Base-by-base conservation (phyloP, 2,113 vertebrate genomes). In the Ciconia maguari region DNA sequence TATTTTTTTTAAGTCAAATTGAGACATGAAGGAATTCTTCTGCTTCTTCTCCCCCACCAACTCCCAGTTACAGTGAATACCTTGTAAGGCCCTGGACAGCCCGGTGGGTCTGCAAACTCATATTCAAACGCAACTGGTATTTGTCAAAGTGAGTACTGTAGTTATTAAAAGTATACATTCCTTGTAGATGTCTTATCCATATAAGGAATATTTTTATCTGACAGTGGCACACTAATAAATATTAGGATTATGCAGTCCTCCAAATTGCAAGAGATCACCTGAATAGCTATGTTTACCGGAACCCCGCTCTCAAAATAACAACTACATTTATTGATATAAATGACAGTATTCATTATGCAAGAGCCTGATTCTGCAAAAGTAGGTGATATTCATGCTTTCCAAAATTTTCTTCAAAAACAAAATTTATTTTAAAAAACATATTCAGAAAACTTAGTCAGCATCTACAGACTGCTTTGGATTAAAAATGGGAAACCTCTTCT, bases 191-290 rank as follows among this genome's bases (percentile, higher is more conserved):
- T 80, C 54, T 48, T 80, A 82, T 21, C 88, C 80, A 30, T 60
- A 52, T 57, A 87, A 92, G 91, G 92, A 75, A 48, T 44, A 78
- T 41, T 82, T 95, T 89, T 70, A 93, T 89, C 72, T 74, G 57
- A 27, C 49, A 71, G 55, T 26, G 30, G n/a, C 49, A 90, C 42
- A 49, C 5, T 87, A 82, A 71, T 92, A 96, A 97, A 96, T 94
- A 94, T 48, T 54, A 72, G 49, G 27, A 80, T 97, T 93, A 76
- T 46, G 79, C 55, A 61, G 32, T 52, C 29, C 26, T 97, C 55
- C 41, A 65, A 64, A 72, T 72, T 89, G 60, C 78, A 82, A n/a
- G 29, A 82, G n/a, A 80, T 70, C 83, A 75, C 81, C 82, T 89
- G 54, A 86, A 82, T 36, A 49, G 8, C 38, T 95, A 21, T 51